phyloP scores from a whole-genome alignment of 2,888 invertebrate species.

The Fissipunctia ypsillon region DNA sequence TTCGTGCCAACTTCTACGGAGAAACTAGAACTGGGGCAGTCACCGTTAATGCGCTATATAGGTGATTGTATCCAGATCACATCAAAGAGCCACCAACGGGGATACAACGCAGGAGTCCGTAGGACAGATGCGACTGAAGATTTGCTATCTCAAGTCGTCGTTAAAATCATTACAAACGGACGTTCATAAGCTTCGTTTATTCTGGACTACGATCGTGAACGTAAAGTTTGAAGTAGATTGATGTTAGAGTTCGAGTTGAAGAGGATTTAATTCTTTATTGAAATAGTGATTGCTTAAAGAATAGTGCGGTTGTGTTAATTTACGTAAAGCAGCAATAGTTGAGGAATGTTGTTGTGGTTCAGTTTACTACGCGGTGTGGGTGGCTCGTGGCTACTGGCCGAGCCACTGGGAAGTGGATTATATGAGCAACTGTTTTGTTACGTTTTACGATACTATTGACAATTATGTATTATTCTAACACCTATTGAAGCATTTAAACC shows the following conservation, averaged over 20 bases:
- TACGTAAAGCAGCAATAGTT: conserved; percentile 57
- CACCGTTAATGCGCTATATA: conserved; percentile 85
- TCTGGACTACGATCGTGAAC: conserved; percentile 28
- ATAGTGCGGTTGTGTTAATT: conserved; percentile 51
- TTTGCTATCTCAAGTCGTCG: conserved; percentile 60
- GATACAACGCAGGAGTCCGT: conserved; percentile 76
- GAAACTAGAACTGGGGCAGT: conserved; percentile 88
- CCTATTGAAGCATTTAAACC: conserved; percentile 35
- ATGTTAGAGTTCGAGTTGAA: conserved; percentile 33
- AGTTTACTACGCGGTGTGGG: conserved; percentile 78
- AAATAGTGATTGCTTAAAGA: conserved; percentile 45
- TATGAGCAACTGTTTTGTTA: conserved; percentile 70
- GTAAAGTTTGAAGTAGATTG: conserved; percentile 43
- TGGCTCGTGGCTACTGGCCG: conserved; percentile 37
- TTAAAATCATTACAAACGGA: conserved; percentile 63
- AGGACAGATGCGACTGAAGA: conserved; percentile 72
- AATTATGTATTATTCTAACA: conserved; percentile 49
- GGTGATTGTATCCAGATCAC: conserved; percentile 88
- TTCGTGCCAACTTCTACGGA: conserved; percentile 87
- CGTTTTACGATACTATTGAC: conserved; percentile 64
- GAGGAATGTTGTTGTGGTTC: conserved; percentile 76
- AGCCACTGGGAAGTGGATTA: conserved; percentile 76
- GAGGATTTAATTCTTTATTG: conserved; percentile 48
- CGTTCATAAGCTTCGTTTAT: conserved; percentile 30
- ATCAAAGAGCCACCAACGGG: conserved; percentile 82